These are phyloP conservation scores for Pseudachorutes palmiensis DNA, from an alignment of 1,140 invertebrate genomes.

Conservation along the genomic window DNA sequence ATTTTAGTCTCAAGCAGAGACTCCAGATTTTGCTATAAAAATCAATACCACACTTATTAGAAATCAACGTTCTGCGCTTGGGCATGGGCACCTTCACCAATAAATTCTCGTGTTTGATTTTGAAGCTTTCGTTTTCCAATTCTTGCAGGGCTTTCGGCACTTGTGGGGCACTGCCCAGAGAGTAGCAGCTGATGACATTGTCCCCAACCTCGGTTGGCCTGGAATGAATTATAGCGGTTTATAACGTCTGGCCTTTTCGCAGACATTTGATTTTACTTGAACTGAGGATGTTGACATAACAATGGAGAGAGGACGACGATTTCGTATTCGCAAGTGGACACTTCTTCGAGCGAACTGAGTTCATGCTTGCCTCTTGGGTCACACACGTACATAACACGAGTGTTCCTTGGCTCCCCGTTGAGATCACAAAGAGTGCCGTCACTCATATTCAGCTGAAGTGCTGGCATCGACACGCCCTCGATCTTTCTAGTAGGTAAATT, in stretches of 20 bases:
- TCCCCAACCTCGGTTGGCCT: constrained; percentile 67
- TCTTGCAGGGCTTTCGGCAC: constrained; percentile 64
- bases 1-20: constrained; percentile 35
- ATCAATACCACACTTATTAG: background rate
- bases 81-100: constrained; percentile 28
- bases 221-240: too few species aligned
- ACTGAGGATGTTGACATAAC: constrained; percentile 80
- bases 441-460: constrained; percentile 59
- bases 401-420: constrained; percentile 68
- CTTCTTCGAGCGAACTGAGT: constrained; percentile 86
- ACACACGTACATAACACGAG: constrained; percentile 69
- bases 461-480: constrained; percentile 75
- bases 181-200: constrained; percentile 69
- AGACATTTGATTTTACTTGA: too few species aligned
- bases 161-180: constrained; percentile 58
- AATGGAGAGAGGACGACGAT: constrained; percentile 73
- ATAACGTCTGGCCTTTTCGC: too few species aligned
- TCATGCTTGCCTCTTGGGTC: constrained; percentile 79
- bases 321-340: constrained; percentile 88
- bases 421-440: constrained; percentile 83
- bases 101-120: constrained; percentile 54
- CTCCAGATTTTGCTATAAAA: constrained; percentile 35
- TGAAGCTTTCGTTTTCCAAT: constrained; percentile 62
- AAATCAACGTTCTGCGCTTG: background rate
- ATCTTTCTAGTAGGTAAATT: constrained; percentile 59